phyloP scores from a whole-genome alignment of 1,140 invertebrate species.

The Achatina immaculata region DNA sequence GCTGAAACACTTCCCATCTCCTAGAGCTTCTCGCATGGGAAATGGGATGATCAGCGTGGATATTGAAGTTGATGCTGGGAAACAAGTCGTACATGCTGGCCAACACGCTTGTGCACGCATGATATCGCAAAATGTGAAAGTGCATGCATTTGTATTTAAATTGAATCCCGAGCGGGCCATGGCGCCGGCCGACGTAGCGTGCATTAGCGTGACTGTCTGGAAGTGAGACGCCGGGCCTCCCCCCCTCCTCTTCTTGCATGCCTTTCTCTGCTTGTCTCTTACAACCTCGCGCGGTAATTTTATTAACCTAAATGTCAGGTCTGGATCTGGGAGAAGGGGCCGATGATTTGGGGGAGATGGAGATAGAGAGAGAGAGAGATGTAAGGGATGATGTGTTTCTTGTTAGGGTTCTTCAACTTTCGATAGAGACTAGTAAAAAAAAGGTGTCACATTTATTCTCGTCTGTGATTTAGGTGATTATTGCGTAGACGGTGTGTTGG shows the following conservation, averaged over 20 bases:
- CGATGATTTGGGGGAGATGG: too few relatives aligned
- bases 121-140: neutral
- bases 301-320: neutral
- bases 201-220: neutral
- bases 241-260: neutral
- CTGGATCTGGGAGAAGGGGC: too few relatives aligned
- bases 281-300: neutral
- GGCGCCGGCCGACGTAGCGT: neutral
- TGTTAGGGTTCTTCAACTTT: too few relatives aligned
- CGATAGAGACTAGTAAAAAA: too few relatives aligned
- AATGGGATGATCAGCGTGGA: neutral
- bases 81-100: neutral
- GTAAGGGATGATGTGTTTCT: too few relatives aligned
- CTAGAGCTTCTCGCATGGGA: too few relatives aligned
- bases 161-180: neutral
- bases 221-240: neutral
- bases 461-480: too few relatives aligned
- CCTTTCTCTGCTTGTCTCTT: neutral
- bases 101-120: neutral
- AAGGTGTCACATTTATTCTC: too few relatives aligned
- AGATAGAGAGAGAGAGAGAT: too few relatives aligned
- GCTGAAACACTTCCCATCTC: too few relatives aligned
- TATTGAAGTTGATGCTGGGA: neutral
- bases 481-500: too few relatives aligned
- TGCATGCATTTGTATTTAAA: neutral